Evolutionary conservation across 2,888 invertebrate species (phyloP), one percentile per base, ranked within the genome.

Genomic region (Lasiommata megera): DNA sequence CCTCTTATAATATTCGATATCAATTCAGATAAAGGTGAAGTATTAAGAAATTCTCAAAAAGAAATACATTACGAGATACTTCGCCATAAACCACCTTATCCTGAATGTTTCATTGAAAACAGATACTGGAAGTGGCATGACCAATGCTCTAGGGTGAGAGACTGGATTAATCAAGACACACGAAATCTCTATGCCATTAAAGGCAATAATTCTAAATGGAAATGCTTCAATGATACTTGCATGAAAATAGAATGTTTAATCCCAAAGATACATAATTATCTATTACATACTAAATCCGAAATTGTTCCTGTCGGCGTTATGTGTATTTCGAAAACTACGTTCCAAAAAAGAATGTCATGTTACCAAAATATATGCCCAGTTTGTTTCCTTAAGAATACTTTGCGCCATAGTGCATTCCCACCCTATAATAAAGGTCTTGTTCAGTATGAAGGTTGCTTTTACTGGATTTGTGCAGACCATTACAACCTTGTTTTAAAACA

Each of bases 391-490:
- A 71, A 71, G 34, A 78, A 83, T 64, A 65, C 74, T 57, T 67
- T 82, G 7, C 79, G 67, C 34, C 80, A 79, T 55, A 92, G 89
- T 54, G 84, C 83, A 0, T 81, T 78, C 43, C 91, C 92, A 6
- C 86, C 91, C 0, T 87, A 92, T 68, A 88, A 91, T 65, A 84
- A 84, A 41, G 93, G 93, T 6, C 69, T 93, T 48, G 81, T 94
- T 0, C 92, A 93, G 62, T 94, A 84, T 68, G 76, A 81, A 60
- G 76, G 88, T 29, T 70, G 77, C 48, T 93, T 90, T 73, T 94
- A 93, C 69, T 94, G 94, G 93, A 69, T 93, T 44, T 94, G 94
- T 67, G 52, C 73, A 0, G 75, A 86, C 17, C 94, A 94, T 66
- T 74, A 90, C 11, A 70, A 84, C 31, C 67, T 73, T 34, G 93